Evolutionary conservation across 2,113 vertebrate species (phyloP).

Genomic region (Pteropus alecto): DNA sequence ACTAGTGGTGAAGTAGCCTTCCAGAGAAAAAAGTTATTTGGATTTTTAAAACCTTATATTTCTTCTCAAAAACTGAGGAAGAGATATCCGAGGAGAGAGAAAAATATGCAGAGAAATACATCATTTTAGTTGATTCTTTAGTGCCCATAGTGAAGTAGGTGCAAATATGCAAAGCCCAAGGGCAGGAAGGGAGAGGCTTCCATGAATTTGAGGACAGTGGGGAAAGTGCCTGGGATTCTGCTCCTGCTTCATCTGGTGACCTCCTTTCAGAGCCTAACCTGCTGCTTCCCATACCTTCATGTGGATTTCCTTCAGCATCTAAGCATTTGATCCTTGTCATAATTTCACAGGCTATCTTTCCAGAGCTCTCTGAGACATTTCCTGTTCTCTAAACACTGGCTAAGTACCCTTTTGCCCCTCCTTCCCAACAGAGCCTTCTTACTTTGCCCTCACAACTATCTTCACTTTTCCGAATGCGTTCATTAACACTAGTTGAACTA

Average conservation of each 20-base stretch:
- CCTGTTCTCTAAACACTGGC: not conserved
- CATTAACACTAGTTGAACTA: not conserved
- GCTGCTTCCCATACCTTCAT: not conserved
- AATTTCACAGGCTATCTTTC: not conserved
- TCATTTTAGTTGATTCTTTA: not conserved
- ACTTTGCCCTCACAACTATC: not conserved
- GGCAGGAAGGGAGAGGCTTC: not conserved
- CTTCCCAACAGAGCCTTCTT: not conserved
- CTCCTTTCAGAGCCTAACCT: not conserved
- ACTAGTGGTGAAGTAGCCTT: not conserved
- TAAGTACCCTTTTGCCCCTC: not conserved
- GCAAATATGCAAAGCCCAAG: not conserved
- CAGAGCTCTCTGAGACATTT: not conserved
- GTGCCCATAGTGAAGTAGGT: not conserved
- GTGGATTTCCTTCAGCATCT: not conserved
- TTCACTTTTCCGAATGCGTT: not conserved
- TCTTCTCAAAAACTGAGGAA: not conserved
- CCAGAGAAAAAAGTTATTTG: not conserved
- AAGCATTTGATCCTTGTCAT: not conserved
- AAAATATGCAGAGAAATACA: not conserved
- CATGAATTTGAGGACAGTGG: not conserved
- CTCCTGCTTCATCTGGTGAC: not conserved
- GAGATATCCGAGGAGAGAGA: not conserved
- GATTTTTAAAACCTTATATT: not conserved
- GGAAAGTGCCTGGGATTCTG: not conserved